A percentile compares a stretch with the other conserved stretches of the same genome.
Evolutionary conservation across 2,113 vertebrate genomes (phyloP).

Genomic region (Bolborhynchus lineola): DNA sequence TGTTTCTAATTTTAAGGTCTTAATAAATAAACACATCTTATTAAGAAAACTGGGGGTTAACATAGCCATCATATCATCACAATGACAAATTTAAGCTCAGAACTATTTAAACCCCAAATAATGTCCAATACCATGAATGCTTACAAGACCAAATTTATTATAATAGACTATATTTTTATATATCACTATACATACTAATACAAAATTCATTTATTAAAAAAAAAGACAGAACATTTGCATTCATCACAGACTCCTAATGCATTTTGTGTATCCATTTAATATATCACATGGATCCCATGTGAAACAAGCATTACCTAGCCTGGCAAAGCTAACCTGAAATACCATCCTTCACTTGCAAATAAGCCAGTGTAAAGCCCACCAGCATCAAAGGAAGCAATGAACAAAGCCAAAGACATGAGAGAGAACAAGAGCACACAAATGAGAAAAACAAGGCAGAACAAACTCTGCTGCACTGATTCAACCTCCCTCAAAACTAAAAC

Average conservation of each 20-base stretch:
- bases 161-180: not conserved
- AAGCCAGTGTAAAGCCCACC: not conserved
- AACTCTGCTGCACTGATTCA: not conserved
- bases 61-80: accelerated
- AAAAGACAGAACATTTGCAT: not conserved
- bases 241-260: not conserved
- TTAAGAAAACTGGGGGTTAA: not conserved
- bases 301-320: not conserved
- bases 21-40: not conserved
- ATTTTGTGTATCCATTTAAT: not conserved
- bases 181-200: not conserved
- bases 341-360: not conserved
- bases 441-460: not conserved
- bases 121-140: not conserved
- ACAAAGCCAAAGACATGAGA: not conserved
- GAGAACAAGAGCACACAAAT: not conserved
- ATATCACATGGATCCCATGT: not conserved
- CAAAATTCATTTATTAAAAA: not conserved
- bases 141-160: not conserved
- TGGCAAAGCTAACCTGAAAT: not conserved
- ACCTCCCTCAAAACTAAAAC: not conserved
- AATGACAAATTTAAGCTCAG: not conserved
- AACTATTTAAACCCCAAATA: not conserved
- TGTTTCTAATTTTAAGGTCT: not conserved
- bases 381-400: not conserved